These are phyloP conservation scores for Astreopora myriophthalma DNA, from an alignment of 64 coral and sea anemone genomes.

Conservation along the genomic window DNA sequence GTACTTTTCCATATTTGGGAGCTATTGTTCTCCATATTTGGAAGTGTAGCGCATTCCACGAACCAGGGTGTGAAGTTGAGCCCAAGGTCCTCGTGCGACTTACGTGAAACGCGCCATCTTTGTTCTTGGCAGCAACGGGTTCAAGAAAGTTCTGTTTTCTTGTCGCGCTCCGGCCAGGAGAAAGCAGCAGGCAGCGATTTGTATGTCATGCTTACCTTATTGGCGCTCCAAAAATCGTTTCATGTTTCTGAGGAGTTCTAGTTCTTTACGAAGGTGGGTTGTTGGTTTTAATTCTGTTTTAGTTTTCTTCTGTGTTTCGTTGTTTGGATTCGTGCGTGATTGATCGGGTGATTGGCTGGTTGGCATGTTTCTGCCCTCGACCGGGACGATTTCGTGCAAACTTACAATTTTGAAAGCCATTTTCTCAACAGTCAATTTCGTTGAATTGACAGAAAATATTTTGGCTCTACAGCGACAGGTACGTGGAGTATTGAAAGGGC, in stretches of 20 bases:
- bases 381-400: neutral
- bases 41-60: conserved; percentile 81
- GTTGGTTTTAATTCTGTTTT: conserved; percentile 1
- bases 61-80: conserved; percentile 91
- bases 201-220: neutral
- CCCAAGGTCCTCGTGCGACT: conserved; percentile 91
- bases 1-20: conserved; percentile 27
- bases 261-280: conserved; percentile 2
- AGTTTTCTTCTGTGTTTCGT: neutral
- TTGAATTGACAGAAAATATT: neutral
- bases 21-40: conserved; percentile 74
- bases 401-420: neutral
- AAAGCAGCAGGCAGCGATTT: neutral
- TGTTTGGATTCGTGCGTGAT: conserved; percentile 59
- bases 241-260: neutral
- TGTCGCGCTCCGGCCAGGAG: conserved; percentile 13
- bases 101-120: conserved; percentile 99
- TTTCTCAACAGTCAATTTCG: neutral
- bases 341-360: conserved; percentile 19
- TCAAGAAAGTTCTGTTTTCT: conserved; percentile 11
- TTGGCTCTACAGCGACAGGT: conserved; percentile 9
- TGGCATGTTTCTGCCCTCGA: neutral
- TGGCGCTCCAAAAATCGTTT: neutral
- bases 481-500: conserved; percentile 12
- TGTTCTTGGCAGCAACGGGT: conserved; percentile 73